These are phyloP conservation scores for Arge pagana DNA, from an alignment of 2,888 invertebrate genomes.

Conservation along the genomic window DNA sequence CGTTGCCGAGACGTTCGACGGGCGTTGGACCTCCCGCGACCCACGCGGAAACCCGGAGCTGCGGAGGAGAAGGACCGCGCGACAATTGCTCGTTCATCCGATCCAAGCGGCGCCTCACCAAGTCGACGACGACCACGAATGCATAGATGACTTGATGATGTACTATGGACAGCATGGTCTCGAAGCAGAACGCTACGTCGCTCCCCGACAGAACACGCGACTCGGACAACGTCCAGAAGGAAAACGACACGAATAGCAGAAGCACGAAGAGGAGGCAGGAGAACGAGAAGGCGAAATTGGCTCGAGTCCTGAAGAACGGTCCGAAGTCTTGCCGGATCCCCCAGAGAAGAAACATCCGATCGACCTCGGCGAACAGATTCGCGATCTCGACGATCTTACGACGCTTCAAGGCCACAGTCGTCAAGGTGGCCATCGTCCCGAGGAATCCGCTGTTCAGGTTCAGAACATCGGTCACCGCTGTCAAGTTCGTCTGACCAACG, in stretches of 20 bases:
- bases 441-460: not conserved
- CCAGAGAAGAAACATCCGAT: not conserved
- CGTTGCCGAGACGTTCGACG: too few species aligned
- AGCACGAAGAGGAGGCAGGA: not conserved
- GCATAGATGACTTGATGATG: not conserved
- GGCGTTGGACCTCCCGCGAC: too few species aligned
- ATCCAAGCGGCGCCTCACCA: not conserved
- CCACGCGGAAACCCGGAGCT: too few species aligned
- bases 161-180: not conserved
- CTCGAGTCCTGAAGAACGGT: not conserved
- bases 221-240: too few species aligned
- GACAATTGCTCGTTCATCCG: slow-evolving; percentile 6
- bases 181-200: too few species aligned
- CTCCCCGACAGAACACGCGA: too few species aligned
- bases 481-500: not conserved
- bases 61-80: too few species aligned
- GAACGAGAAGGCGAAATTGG: not conserved
- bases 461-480: not conserved
- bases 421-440: not conserved
- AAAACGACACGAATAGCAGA: not conserved
- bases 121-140: not conserved
- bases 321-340: not conserved
- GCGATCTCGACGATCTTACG: not conserved
- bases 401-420: not conserved
- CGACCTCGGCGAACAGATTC: not conserved